Evolutionary conservation across 2,888 invertebrate genomes (phyloP), one percentile per base, ranked within the genome.

Genomic region (Papilio demoleus): DNA sequence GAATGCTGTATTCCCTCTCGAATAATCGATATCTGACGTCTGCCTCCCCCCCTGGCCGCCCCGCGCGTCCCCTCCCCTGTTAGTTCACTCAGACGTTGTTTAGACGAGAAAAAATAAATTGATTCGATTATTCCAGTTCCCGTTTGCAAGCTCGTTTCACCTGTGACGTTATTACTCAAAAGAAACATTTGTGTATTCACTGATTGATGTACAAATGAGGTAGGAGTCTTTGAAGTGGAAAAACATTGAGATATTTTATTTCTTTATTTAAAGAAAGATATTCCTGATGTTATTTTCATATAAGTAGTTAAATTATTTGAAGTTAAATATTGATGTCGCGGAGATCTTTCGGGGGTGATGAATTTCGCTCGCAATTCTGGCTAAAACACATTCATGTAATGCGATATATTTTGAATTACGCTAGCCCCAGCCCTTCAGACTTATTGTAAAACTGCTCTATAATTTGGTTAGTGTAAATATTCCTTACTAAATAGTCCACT

Each of bases 11-110:
- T 88, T 89, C 90, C 86, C 87, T 88, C 90, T 89, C 89, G 85
- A 91, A 92, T 91, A 92, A 92, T 92, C 92, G 91, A 92, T 92
- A 92, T 84, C 88, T 90, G 91, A 91, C 92, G 92, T 92, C 92
- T 92, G 92, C 90, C 84, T 71, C 77, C 78, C 79, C 80, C 82
- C 31, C 24, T 27, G 24, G 24, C 76, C 38, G 36, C 36, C 79
- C 76, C 79, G 79, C 81, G 34, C 62, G 56, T n/a, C 78, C 80
- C 80, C 81, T 45, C 81, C 65, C 42, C 65, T 40, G 60, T 65
- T 53, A 78, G 71, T 73, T 75, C 70, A 71, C 72, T 71, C 71
- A 73, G 71, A 74, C 67, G 74, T 73, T 74, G 72, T 72, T 73
- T 75, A 75, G 74, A 71, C 73, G 72, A 76, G 74, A 72, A 75